Evolutionary conservation across 2,797 vertebrate genomes (phyloP).

Genomic region (Todus mexicanus): DNA sequence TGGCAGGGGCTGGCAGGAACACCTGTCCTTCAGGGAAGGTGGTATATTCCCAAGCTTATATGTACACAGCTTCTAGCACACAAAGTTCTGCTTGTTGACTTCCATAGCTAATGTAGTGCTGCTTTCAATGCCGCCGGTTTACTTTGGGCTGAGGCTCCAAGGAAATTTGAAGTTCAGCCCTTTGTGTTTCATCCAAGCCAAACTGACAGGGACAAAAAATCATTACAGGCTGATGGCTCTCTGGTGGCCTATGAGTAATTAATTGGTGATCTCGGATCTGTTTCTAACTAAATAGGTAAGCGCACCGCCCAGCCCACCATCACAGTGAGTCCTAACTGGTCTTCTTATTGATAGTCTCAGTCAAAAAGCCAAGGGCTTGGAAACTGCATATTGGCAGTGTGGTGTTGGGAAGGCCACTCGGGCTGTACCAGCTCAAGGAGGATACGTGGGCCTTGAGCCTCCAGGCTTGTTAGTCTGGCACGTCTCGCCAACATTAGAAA

Average conservation of each 20-base stretch:
- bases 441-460: conserved; percentile 56
- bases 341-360: conserved; percentile 4
- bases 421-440: conserved; percentile 34
- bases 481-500: conserved; percentile 46
- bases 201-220: conserved; percentile 53
- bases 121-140: conserved; percentile 56
- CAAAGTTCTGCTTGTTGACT: conserved; percentile 59
- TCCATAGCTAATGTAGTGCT: conserved; percentile 8
- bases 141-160: conserved; percentile 62
- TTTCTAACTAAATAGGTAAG: neutral
- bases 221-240: conserved; percentile 41
- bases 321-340: neutral
- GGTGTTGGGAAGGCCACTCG: conserved; percentile 27
- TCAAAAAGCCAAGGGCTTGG: conserved; percentile 12
- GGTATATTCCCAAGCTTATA: neutral
- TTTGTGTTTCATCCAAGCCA: conserved; percentile 74
- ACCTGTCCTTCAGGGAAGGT: conserved; percentile 20
- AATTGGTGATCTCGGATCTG: conserved; percentile 43
- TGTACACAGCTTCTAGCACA: conserved; percentile 42
- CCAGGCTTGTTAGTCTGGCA: conserved; percentile 48
- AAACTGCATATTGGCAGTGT: conserved; percentile 19
- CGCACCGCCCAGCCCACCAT: conserved; percentile 11
- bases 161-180: conserved; percentile 67
- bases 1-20: conserved; percentile 38
- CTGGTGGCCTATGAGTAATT: conserved; percentile 61